Evolutionary conservation across 35 echinoderm and acorn worm genomes (phyloP).

Genomic region (Apostichopus japonicus): DNA sequence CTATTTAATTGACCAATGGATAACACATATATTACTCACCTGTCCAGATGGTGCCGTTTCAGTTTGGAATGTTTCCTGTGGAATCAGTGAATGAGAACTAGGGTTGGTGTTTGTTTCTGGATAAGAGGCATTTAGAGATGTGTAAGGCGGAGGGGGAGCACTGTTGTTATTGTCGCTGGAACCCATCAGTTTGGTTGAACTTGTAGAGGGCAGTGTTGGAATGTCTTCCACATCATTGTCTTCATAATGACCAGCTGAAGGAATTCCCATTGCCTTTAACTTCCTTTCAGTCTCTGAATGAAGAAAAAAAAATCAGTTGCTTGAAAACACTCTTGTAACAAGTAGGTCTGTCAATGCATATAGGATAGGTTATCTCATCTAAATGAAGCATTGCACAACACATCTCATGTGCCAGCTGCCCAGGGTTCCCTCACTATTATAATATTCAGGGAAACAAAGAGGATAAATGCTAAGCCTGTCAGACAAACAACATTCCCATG

Average conservation of each 20-base stretch:
- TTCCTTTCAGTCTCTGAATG: slow-evolving; percentile 88
- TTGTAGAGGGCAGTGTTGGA: slow-evolving; percentile 65
- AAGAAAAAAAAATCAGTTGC: too few relatives aligned
- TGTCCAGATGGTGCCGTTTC: background rate
- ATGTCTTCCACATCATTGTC: slow-evolving; percentile 80
- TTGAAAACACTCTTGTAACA: too few relatives aligned
- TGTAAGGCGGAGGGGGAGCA: slow-evolving; percentile 71
- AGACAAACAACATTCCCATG: too few relatives aligned
- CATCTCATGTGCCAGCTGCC: too few relatives aligned
- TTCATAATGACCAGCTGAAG: slow-evolving; percentile 70
- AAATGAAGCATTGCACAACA: too few relatives aligned
- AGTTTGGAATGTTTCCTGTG: slow-evolving; percentile 44
- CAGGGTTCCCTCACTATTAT: too few relatives aligned
- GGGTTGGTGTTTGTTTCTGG: slow-evolving; percentile 50
- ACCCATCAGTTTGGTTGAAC: background rate
- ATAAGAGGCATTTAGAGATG: slow-evolving; percentile 31
- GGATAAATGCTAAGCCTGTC: too few relatives aligned
- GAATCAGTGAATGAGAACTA: slow-evolving; percentile 42
- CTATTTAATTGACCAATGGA: too few relatives aligned
- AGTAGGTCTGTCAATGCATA: too few relatives aligned
- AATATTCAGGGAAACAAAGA: too few relatives aligned
- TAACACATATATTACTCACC: background rate
- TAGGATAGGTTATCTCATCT: too few relatives aligned
- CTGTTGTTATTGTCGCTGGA: slow-evolving; percentile 62
- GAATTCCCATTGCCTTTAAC: slow-evolving; percentile 89